Evolutionary conservation across 2,113 vertebrate genomes (phyloP).

Genomic region (Tyto alba): DNA sequence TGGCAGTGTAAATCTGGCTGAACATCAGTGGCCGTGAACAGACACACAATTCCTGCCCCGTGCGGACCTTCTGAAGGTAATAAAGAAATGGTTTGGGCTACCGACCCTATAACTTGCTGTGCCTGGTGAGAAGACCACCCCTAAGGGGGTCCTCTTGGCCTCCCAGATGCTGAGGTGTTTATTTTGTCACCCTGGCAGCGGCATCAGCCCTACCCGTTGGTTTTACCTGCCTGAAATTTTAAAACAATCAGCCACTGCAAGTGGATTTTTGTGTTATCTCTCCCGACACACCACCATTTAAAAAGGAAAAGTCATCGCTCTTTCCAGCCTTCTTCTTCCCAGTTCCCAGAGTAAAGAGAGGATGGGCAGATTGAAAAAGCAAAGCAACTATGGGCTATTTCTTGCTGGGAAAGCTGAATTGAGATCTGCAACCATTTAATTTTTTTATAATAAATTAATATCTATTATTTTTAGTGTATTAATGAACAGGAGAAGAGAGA

Average conservation of each 20-base stretch:
- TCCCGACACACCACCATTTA: not conserved
- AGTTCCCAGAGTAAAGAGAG: not conserved
- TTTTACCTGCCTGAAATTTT: not conserved
- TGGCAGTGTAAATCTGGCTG: not conserved
- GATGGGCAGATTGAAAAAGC: not conserved
- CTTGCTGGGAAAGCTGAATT: not conserved
- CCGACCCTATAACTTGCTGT: not conserved
- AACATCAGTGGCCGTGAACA: rapidly evolving
- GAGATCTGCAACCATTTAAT: not conserved
- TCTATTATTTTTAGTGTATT: too few relatives aligned
- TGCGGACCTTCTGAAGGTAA: not conserved
- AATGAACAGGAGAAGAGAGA: not conserved
- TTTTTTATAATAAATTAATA: not conserved
- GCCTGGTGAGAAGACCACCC: rapidly evolving
- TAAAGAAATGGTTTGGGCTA: not conserved
- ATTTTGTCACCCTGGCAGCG: not conserved
- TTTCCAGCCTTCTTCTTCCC: not conserved
- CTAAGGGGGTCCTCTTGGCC: rapidly evolving
- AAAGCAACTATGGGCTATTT: not conserved
- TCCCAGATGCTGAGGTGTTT: not conserved
- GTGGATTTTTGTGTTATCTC: not conserved
- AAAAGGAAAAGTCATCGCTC: not conserved
- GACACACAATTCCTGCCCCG: too few relatives aligned
- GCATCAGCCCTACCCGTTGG: not conserved
- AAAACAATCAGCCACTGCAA: too few relatives aligned